Evolutionary conservation across 2,113 vertebrate species (phyloP).

Genomic region (Tychaedon coryphoeus): DNA sequence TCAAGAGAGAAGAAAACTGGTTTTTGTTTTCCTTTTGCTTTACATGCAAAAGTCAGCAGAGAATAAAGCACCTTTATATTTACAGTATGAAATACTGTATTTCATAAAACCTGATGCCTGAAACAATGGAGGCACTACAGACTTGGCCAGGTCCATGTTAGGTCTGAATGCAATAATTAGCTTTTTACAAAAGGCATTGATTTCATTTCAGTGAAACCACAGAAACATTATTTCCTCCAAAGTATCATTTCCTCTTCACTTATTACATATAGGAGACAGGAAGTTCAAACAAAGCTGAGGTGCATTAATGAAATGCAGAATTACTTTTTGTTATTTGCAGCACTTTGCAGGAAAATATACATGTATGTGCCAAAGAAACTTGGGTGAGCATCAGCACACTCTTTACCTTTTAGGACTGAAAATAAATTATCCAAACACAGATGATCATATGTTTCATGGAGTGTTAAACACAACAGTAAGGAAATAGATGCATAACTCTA

Average conservation of each 20-base stretch:
- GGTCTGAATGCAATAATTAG: neutral
- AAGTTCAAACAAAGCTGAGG: constrained; percentile 19
- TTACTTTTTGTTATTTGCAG: neutral
- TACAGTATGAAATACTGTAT: neutral
- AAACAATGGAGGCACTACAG: neutral
- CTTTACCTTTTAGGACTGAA: neutral
- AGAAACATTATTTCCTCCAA: constrained; percentile 17
- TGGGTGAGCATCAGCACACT: neutral
- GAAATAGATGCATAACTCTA: neutral
- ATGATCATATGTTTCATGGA: neutral
- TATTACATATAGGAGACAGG: neutral
- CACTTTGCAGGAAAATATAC: neutral
- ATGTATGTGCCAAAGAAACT: neutral
- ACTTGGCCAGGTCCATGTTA: neutral
- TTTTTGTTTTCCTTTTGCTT: neutral
- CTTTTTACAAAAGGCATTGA: constrained; percentile 4
- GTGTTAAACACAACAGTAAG: neutral
- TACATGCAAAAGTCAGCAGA: neutral
- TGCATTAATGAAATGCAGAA: neutral
- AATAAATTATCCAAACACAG: neutral
- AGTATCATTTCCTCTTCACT: constrained; percentile 46
- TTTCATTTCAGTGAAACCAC: constrained; percentile 45
- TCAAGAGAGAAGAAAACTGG: neutral
- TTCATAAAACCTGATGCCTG: neutral
- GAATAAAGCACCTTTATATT: neutral